phyloP scores from a whole-genome alignment of 2,888 invertebrate species.

The Lasius fuliginosus region DNA sequence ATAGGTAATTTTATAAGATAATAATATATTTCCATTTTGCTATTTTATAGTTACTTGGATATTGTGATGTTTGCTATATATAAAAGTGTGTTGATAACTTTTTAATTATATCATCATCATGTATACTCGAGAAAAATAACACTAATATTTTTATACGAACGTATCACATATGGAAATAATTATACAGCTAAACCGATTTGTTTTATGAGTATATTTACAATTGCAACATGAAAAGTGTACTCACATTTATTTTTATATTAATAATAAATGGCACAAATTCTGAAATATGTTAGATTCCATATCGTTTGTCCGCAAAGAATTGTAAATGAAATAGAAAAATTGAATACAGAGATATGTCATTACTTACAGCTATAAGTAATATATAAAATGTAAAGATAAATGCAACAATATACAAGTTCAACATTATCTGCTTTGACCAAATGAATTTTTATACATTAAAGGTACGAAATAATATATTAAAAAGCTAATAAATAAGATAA shows the following conservation, averaged over 20 bases:
- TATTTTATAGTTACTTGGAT: conserved; percentile 32
- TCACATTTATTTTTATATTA: conserved; percentile 53
- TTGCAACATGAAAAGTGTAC: conserved; percentile 39
- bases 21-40: conserved; percentile 30
- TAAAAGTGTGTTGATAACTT: conserved; percentile 22
- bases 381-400: conserved; percentile 28
- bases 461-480: conserved; percentile 10
- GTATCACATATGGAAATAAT: conserved; percentile 45
- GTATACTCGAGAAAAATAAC: conserved; percentile 26
- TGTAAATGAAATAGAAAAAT: conserved; percentile 29
- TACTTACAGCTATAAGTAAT: conserved; percentile 9
- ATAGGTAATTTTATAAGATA: conserved; percentile 32
- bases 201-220: conserved; percentile 68
- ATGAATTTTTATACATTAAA: conserved; percentile 36
- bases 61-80: neutral
- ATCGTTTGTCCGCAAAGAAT: neutral
- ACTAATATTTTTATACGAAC: conserved; percentile 43
- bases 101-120: conserved; percentile 46
- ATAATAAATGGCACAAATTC: conserved; percentile 58
- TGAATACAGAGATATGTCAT: conserved; percentile 24
- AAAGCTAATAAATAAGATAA: conserved; percentile 24
- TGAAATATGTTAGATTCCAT: conserved; percentile 34
- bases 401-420: conserved; percentile 6
- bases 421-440: conserved; percentile 12
- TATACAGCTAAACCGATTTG: conserved; percentile 52